Conservation (phyloP, 30 jellyfish, hydroid and myxozoan species). For the Clytia hemisphaerica region DNA sequence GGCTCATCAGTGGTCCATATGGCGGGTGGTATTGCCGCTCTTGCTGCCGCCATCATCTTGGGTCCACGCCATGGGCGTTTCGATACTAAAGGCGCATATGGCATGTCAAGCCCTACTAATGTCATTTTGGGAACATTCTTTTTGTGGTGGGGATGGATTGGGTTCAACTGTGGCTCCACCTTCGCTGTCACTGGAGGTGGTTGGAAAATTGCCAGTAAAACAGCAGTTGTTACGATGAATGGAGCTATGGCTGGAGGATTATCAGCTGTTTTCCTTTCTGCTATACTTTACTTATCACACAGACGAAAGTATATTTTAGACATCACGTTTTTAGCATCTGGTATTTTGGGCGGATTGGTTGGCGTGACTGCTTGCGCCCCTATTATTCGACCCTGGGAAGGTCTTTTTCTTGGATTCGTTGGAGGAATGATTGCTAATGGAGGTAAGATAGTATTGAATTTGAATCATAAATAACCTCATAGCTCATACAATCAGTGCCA, state of each 20-base stretch:
- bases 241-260: slow-evolving; percentile 56
- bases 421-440: slow-evolving; percentile 45
- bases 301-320: slow-evolving; percentile 17
- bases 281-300: neutral
- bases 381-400: slow-evolving; percentile 44
- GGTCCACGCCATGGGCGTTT: slow-evolving; percentile 46
- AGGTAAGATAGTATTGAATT: slow-evolving; percentile 8
- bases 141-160: slow-evolving; percentile 42
- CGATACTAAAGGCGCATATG: neutral
- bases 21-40: slow-evolving; percentile 60
- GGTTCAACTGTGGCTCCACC: slow-evolving; percentile 42
- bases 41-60: slow-evolving; percentile 30
- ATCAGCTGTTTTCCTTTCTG: slow-evolving; percentile 16
- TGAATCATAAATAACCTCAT: neutral
- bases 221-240: slow-evolving; percentile 50
- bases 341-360: slow-evolving; percentile 42
- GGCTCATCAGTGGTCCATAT: slow-evolving; percentile 43
- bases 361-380: slow-evolving; percentile 31
- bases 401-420: slow-evolving; percentile 30
- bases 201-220: slow-evolving; percentile 38
- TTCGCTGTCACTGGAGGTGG: slow-evolving; percentile 13
- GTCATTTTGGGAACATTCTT: slow-evolving; percentile 39
- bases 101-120: slow-evolving; percentile 34
- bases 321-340: slow-evolving; percentile 15
- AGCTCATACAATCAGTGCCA: too few species aligned